phyloP scores from a whole-genome alignment of 2,113 vertebrate genomes.

The Pagrus major region DNA sequence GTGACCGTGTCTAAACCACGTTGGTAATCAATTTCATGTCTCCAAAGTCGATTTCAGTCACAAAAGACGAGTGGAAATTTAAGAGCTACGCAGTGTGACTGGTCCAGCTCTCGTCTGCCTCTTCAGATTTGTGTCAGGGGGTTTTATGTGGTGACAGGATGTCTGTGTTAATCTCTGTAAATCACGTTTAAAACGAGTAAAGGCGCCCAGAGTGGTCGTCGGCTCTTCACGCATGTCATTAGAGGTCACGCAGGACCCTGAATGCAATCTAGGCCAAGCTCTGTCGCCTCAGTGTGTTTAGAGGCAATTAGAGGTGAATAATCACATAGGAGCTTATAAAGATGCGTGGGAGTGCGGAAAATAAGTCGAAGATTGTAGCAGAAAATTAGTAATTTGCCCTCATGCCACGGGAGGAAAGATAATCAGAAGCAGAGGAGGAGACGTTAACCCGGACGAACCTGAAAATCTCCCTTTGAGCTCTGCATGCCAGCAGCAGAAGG shows the following conservation, averaged over 20 bases:
- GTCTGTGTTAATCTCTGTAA: conserved; percentile 47
- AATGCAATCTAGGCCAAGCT: conserved; percentile 46
- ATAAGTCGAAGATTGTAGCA: conserved; percentile 33
- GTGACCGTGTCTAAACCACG: conserved; percentile 25
- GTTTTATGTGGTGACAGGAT: conserved; percentile 24
- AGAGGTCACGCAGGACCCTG: conserved; percentile 20
- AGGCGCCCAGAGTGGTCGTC: conserved; percentile 3
- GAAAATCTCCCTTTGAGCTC: background rate
- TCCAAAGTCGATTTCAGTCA: conserved; percentile 45
- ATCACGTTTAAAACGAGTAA: conserved; percentile 50
- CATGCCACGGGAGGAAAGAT: conserved; percentile 13
- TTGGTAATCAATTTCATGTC: conserved; percentile 41
- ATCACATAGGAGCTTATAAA: conserved; percentile 29
- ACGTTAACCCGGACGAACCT: conserved; percentile 9
- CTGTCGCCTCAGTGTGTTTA: conserved; percentile 40
- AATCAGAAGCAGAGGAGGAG: conserved; percentile 16
- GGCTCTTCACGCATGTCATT: conserved; percentile 13
- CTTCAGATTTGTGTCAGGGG: conserved; percentile 38
- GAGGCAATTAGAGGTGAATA: conserved; percentile 60
- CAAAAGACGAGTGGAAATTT: conserved; percentile 18
- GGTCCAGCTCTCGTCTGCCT: conserved; percentile 11
- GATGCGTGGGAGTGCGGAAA: conserved; percentile 19
- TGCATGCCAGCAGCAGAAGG: background rate
- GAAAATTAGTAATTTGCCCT: conserved; percentile 40
- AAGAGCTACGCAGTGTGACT: conserved; percentile 1